These are phyloP conservation scores for Ptychadena robeensis DNA, from an alignment of 2,797 vertebrate species.

Conservation along the genomic window DNA sequence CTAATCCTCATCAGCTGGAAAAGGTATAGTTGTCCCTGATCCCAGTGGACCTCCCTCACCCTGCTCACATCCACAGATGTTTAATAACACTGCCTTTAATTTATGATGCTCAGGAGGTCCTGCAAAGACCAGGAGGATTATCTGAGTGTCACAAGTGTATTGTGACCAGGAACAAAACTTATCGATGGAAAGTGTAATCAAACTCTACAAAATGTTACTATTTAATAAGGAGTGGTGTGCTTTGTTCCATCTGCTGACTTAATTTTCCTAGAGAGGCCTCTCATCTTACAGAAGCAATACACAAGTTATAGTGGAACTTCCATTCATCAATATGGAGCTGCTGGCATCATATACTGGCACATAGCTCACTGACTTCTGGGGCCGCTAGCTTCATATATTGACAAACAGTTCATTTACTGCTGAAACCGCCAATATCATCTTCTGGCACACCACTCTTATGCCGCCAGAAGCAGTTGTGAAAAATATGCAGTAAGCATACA, in stretches of 20 bases:
- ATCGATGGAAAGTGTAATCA: neutral
- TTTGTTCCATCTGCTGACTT: too few relatives aligned
- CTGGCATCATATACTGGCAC: neutral
- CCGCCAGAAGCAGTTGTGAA: too few relatives aligned
- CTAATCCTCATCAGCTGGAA: conserved; percentile 55
- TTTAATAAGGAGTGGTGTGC: neutral
- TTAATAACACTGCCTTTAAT: conserved; percentile 50
- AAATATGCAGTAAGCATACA: too few relatives aligned
- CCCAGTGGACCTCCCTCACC: conserved; percentile 14
- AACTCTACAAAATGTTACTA: neutral
- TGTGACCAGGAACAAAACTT: neutral
- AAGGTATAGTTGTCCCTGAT: conserved; percentile 4
- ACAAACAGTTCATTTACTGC: too few relatives aligned
- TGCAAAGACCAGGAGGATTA: conserved; percentile 20
- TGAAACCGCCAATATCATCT: too few relatives aligned
- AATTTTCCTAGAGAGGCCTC: too few relatives aligned
- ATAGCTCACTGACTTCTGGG: too few relatives aligned
- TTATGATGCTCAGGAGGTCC: conserved; percentile 22
- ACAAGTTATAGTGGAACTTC: neutral
- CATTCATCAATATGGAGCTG: neutral
- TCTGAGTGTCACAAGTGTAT: conserved; percentile 36
- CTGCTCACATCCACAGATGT: conserved; percentile 24
- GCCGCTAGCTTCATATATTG: too few relatives aligned
- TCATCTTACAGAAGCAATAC: too few relatives aligned
- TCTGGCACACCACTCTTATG: too few relatives aligned